A percentile compares a stretch with the other conserved stretches of the same genome.
phyloP scores from a whole-genome alignment of 2,113 vertebrate species.

The Alexandromys fortis region DNA sequence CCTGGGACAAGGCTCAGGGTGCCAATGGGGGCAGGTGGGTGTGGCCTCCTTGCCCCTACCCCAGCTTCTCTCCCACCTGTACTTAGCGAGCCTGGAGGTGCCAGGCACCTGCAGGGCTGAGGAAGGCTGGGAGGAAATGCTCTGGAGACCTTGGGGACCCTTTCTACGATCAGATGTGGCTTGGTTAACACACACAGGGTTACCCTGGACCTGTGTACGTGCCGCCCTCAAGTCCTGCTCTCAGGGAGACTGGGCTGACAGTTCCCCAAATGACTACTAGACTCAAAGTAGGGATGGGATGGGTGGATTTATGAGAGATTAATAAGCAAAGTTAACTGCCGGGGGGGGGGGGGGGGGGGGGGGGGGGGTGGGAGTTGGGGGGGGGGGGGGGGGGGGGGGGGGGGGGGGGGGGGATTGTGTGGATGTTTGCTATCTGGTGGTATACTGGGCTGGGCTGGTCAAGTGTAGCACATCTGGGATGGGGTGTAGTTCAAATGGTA shows the following conservation, averaged over 20 bases:
- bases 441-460: neutral
- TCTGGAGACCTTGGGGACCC: fast-evolving
- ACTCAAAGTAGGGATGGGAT: neutral
- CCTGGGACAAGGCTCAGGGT: neutral
- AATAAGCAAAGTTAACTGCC: neutral
- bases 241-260: neutral
- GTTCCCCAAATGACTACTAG: neutral
- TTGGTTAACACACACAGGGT: neutral
- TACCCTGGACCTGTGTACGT: neutral
- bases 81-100: neutral
- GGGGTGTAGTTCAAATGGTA: neutral
- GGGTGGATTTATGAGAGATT: neutral
- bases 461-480: neutral
- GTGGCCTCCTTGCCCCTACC: neutral
- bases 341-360: neutral
- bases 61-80: neutral
- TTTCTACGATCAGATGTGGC: neutral
- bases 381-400: neutral
- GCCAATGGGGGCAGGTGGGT: neutral
- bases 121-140: neutral
- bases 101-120: neutral
- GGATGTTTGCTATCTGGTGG: neutral
- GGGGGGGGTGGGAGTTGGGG: neutral
- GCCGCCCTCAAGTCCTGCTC: neutral
- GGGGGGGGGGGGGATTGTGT: neutral